Conservation (phyloP, 2,113 vertebrate species). For the Saiga tatarica region DNA sequence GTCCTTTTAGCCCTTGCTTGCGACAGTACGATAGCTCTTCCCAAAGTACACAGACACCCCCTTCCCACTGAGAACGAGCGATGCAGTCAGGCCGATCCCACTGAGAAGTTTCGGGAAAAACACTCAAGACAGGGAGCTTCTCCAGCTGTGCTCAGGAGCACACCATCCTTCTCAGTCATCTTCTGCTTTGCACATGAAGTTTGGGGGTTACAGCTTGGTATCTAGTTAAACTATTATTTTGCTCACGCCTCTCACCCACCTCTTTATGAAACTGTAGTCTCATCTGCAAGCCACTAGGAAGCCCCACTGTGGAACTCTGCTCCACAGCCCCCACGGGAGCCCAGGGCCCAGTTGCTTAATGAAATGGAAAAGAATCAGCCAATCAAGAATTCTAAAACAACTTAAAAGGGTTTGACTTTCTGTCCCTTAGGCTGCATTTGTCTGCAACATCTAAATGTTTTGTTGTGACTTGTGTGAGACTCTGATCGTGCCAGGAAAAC, state of each 20-base stretch:
- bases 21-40: not conserved
- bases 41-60: not conserved
- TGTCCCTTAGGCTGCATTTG: not conserved
- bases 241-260: not conserved
- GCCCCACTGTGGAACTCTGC: not conserved
- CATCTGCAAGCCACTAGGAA: too few species aligned
- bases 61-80: not conserved
- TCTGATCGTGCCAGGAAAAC: not conserved
- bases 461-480: too few species aligned
- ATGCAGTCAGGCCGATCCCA: not conserved
- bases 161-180: not conserved
- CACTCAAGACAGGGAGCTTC: rapidly evolving
- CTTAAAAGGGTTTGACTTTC: not conserved
- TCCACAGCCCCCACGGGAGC: rapidly evolving
- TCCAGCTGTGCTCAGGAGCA: not conserved
- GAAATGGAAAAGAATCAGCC: not conserved
- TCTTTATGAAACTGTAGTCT: not conserved
- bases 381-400: not conserved
- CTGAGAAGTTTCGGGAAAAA: not conserved
- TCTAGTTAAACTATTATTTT: not conserved
- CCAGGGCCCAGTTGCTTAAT: rapidly evolving
- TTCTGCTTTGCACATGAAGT: too few species aligned
- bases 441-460: not conserved
- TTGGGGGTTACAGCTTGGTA: too few species aligned
- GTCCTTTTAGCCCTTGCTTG: not conserved